Percentiles rank a stretch among this genome's conserved stretches.
Conservation (phyloP, 2,797 vertebrate species). For the Acipenser transmontanus region DNA sequence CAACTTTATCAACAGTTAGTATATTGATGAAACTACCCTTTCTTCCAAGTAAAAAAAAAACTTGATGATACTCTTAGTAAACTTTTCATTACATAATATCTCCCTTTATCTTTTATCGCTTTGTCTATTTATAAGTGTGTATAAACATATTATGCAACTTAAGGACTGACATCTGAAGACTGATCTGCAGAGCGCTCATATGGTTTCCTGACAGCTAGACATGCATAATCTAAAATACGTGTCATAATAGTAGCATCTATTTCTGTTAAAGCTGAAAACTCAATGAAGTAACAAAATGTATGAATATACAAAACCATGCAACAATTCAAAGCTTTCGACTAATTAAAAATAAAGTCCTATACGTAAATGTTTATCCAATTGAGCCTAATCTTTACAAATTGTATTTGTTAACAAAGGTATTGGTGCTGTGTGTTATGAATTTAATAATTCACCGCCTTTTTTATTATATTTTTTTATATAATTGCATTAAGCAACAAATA, state of each 20-base stretch:
- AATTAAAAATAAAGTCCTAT: constrained; percentile 31
- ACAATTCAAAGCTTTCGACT: constrained; percentile 59
- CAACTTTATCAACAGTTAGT: too few relatives aligned
- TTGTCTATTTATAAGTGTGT: background rate
- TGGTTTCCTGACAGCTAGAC: background rate
- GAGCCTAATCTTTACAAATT: background rate
- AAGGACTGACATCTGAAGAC: background rate
- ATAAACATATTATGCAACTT: constrained; percentile 11
- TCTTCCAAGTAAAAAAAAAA: too few relatives aligned
- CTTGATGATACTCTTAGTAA: constrained; percentile 21
- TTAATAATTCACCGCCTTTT: too few relatives aligned
- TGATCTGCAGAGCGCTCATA: background rate
- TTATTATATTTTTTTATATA: too few relatives aligned
- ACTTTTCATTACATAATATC: constrained; percentile 5
- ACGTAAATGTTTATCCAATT: background rate
- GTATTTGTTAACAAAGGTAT: too few relatives aligned
- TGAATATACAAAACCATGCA: constrained; percentile 36
- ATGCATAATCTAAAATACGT: background rate
- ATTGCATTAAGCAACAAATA: too few relatives aligned
- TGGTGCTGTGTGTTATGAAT: too few relatives aligned
- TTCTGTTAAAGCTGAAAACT: constrained; percentile 4
- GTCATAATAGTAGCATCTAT: background rate
- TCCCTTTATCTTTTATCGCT: constrained; percentile 5
- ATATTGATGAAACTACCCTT: too few relatives aligned
- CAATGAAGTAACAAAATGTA: background rate